Percentiles rank a stretch among this genome's conserved stretches.
Conservation (phyloP, 2,888 invertebrate species). For the Hermaeophaga mercurialis region DNA sequence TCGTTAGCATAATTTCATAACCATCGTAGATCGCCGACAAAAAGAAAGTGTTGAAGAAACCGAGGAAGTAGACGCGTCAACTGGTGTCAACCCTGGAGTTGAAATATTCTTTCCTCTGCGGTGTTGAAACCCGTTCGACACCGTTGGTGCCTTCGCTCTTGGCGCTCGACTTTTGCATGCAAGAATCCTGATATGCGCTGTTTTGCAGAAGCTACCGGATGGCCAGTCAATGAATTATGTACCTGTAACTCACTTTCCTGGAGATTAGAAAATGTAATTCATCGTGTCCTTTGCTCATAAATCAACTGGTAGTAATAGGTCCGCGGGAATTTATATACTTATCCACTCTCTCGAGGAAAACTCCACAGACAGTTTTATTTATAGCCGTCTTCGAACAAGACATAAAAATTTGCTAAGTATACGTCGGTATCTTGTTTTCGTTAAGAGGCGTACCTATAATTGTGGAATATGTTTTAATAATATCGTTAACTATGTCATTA, state of each 20-base stretch:
- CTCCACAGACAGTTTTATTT: conserved; percentile 33
- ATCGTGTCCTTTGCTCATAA: conserved; percentile 35
- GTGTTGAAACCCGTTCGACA: conserved; percentile 47
- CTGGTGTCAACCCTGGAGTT: conserved; percentile 39
- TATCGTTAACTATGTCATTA: conserved; percentile 2
- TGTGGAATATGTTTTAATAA: conserved; percentile 9
- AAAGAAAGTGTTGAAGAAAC: conserved; percentile 11
- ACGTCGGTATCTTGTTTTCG: conserved; percentile 35
- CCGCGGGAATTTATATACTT: conserved; percentile 37
- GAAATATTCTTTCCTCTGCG: conserved; percentile 44
- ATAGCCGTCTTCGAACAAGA: conserved; percentile 28
- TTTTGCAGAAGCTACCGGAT: conserved; percentile 50
- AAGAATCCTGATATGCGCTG: conserved; percentile 46
- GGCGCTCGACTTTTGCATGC: conserved; percentile 43
- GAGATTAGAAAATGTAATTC: conserved; percentile 48
- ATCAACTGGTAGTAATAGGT: conserved; percentile 36
- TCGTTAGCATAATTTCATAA: conserved; percentile 8
- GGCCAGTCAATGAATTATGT: conserved; percentile 47
- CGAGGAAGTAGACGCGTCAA: conserved; percentile 27
- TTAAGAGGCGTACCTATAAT: conserved; percentile 19
- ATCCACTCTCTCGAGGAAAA: conserved; percentile 34
- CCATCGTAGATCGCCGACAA: not conserved
- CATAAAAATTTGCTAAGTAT: conserved; percentile 38
- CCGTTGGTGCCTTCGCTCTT: conserved; percentile 44
- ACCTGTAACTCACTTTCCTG: conserved; percentile 45